Conservation (phyloP, 2,797 vertebrate species). For the Lutjanus argentimaculatus region DNA sequence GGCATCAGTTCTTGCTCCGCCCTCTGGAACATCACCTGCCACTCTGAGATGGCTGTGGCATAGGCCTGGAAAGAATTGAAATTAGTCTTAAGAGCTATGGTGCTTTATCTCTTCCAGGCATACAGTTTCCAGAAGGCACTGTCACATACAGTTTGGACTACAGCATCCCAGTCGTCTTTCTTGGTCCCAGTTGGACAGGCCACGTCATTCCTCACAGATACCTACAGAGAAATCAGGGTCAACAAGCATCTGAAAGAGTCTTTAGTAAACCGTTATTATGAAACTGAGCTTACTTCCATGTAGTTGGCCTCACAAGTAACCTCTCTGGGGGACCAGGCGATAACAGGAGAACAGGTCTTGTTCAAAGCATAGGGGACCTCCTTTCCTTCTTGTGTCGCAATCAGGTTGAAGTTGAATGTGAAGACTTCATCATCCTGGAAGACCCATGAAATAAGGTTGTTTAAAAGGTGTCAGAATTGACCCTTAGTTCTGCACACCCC, state of each 20-base stretch:
- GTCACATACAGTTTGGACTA: not conserved
- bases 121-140: not conserved
- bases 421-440: conserved; percentile 77
- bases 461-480: too few species aligned
- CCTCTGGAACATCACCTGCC: conserved; percentile 12
- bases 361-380: conserved; percentile 63
- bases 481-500: too few species aligned
- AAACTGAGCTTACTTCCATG: conserved; percentile 8
- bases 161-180: conserved; percentile 11
- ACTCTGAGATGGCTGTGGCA: not conserved
- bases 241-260: not conserved
- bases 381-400: conserved; percentile 53
- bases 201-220: conserved; percentile 12
- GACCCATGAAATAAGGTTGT: not conserved
- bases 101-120: not conserved
- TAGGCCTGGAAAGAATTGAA: not conserved
- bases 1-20: not conserved
- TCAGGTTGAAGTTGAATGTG: conserved; percentile 76
- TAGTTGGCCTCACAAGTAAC: conserved; percentile 82
- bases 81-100: too few species aligned
- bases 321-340: conserved; percentile 81
- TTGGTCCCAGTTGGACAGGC: conserved; percentile 11
- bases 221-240: not conserved
- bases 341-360: conserved; percentile 73
- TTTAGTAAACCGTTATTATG: conserved; percentile 24